Evolutionary conservation across 1,140 invertebrate species (phyloP).

Genomic region (Pygmarrhopalites habei): DNA sequence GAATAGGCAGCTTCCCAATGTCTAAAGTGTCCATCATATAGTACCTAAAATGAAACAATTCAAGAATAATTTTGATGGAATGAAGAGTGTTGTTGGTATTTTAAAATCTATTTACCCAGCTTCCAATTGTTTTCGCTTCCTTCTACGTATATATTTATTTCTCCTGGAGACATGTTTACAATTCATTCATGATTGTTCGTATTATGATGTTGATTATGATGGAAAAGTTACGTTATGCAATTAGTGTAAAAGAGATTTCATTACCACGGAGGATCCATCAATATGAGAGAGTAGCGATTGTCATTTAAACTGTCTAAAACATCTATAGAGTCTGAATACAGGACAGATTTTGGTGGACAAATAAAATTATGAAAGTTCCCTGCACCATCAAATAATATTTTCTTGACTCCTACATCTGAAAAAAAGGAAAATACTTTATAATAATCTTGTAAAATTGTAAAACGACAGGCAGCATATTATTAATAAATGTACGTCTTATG

Average conservation of each 20-base stretch:
- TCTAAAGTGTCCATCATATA: slow-evolving; percentile 67
- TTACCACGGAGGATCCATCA: slow-evolving; percentile 90
- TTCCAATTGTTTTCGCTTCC: slow-evolving; percentile 53
- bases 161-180: too few relatives aligned
- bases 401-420: not conserved
- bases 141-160: slow-evolving; percentile 80
- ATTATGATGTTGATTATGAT: too few relatives aligned
- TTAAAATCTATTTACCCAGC: slow-evolving; percentile 53
- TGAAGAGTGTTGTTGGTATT: slow-evolving; percentile 33
- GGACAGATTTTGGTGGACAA: slow-evolving; percentile 43
- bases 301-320: slow-evolving; percentile 43
- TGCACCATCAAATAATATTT: not conserved
- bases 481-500: too few relatives aligned
- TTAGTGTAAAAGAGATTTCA: too few relatives aligned
- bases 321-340: slow-evolving; percentile 46
- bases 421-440: too few relatives aligned
- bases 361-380: slow-evolving; percentile 17
- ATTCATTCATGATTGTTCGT: too few relatives aligned
- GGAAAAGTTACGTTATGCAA: too few relatives aligned
- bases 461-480: too few relatives aligned
- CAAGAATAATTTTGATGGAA: slow-evolving; percentile 32
- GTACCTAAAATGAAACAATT: slow-evolving; percentile 53
- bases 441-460: too few relatives aligned
- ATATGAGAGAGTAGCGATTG: slow-evolving; percentile 63
- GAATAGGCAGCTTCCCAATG: slow-evolving; percentile 60